Evolutionary conservation across 2,888 invertebrate genomes (phyloP).

Genomic region (Caenorhabditis sp.): DNA sequence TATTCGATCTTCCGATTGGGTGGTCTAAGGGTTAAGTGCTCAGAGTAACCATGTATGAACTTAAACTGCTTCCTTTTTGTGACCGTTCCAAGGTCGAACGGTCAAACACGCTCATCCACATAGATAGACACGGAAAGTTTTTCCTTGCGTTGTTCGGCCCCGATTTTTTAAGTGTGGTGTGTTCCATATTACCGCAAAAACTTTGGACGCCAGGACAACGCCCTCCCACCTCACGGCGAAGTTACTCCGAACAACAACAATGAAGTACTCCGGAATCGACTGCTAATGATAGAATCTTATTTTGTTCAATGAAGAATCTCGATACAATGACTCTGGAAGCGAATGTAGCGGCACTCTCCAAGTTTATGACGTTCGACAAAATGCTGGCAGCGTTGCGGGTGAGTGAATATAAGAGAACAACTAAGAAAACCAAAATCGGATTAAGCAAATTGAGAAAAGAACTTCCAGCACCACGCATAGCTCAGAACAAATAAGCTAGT

Average conservation of each 20-base stretch:
- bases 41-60: slow-evolving; percentile 49
- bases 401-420: slow-evolving; percentile 30
- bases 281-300: slow-evolving; percentile 27
- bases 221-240: slow-evolving; percentile 14
- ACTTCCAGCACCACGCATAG: background rate
- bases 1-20: slow-evolving; percentile 12
- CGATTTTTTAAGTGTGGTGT: slow-evolving; percentile 63
- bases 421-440: slow-evolving; percentile 1
- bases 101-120: slow-evolving; percentile 42
- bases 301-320: slow-evolving; percentile 9
- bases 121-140: slow-evolving; percentile 41
- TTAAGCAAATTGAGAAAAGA: slow-evolving; percentile 8
- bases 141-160: slow-evolving; percentile 56
- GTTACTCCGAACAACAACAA: slow-evolving; percentile 38
- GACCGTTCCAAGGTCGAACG: slow-evolving; percentile 66
- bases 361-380: slow-evolving; percentile 63
- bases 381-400: slow-evolving; percentile 64
- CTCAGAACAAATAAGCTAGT: no score
- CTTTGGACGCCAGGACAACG: slow-evolving; percentile 44
- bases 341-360: slow-evolving; percentile 36
- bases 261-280: slow-evolving; percentile 36
- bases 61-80: slow-evolving; percentile 36
- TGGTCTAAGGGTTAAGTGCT: slow-evolving; percentile 48
- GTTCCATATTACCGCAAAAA: slow-evolving; percentile 67
- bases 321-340: slow-evolving; percentile 47